Conservation (phyloP, 2,888 invertebrate species). For the Bugulina stolonifera region DNA sequence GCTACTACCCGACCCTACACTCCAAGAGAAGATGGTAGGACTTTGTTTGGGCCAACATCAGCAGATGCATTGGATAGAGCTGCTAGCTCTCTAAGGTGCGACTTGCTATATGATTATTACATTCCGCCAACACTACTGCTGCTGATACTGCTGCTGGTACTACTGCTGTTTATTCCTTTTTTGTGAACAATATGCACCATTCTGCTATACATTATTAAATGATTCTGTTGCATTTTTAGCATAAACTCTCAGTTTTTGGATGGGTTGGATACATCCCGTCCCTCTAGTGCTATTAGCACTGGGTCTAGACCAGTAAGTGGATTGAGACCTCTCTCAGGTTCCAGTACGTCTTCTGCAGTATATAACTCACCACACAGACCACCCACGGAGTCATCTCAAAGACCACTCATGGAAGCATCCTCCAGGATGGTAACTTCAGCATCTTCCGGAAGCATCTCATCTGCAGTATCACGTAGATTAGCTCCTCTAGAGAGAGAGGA, state of each 20-base stretch:
- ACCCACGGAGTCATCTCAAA: too few relatives aligned
- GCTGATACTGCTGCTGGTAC: too few relatives aligned
- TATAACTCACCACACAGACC: neutral
- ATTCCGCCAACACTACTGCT: too few relatives aligned
- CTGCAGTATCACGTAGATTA: neutral
- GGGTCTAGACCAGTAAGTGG: neutral
- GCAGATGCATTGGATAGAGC: conserved; percentile 46
- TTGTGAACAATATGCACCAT: too few relatives aligned
- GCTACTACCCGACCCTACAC: conserved; percentile 80
- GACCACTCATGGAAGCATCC: too few relatives aligned
- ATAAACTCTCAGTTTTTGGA: neutral
- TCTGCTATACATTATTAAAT: too few relatives aligned
- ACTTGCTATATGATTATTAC: neutral
- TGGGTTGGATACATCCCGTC: neutral
- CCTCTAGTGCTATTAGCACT: neutral
- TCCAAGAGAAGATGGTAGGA: conserved; percentile 71
- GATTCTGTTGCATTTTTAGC: too few relatives aligned
- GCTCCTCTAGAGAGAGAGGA: neutral
- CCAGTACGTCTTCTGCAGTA: neutral
- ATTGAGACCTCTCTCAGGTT: neutral
- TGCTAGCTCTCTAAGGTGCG: conserved; percentile 51
- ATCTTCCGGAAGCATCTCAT: too few relatives aligned
- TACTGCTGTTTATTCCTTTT: too few relatives aligned
- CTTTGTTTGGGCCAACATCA: conserved; percentile 62
- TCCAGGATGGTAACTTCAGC: neutral